Base-by-base conservation (phyloP, 2,113 vertebrate species). In the Acrocephalus arundinaceus region DNA sequence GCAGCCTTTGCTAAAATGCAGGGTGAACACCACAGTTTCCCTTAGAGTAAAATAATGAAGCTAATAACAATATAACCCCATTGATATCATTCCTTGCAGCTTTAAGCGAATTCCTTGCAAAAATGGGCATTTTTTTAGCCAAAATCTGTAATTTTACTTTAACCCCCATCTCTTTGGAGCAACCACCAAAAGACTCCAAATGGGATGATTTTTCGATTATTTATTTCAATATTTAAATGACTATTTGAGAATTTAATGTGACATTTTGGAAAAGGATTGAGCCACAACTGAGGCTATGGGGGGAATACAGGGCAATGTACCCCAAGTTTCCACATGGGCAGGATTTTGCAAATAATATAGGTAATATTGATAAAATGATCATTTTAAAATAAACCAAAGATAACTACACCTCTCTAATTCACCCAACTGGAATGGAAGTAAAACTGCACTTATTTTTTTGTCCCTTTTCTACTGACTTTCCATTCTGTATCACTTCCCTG, bases 261-360 rank as follows among this genome's bases (percentile, higher is more conserved):
- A 39, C 1, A 10, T 59, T 86, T 72, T 43, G 73, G 54, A 75
- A n/a, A 66, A 37, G 18, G 43, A 55, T 27, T 27, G 1, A 24
- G 20, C 8, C 21, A 15, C 2, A 2, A 2, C 1, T n/a, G 45
- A 85, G 55, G 49, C 8, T 25, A 7, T 0, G 0, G 46, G 27
- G 22, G 31, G 27, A 65, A 37, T 14, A 23, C 0, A 0, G 24
- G 8, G 18, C 3, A 16, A 7, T 21, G 85, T 3, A 31, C 27
- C 12, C 11, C 65, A 27, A 2, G 22, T 28, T 74, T 35, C 30
- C 49, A 33, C 37, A 15, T 5, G 17, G 52, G 75, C 37, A 59
- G 28, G 41, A 28, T n/a, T 51, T 48, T n/a, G 20, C 23, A 33
- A 63, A 51, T 11, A n/a, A 51, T 28, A 48, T 30, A 87, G 71